Base-by-base conservation (phyloP, 2,888 invertebrate species). In the Dicyrtoma fusca region DNA sequence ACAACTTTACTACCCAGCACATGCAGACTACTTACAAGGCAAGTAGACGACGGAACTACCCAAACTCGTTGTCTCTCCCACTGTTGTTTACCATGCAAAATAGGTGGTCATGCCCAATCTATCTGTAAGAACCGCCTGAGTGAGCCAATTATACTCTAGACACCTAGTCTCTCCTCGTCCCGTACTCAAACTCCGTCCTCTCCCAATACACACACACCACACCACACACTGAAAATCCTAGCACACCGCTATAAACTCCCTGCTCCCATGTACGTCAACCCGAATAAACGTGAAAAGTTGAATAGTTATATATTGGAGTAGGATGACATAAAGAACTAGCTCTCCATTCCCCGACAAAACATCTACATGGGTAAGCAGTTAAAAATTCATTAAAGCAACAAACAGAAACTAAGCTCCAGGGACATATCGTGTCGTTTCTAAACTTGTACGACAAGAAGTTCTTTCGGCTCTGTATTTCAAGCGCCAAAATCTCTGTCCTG, bases 331-430 rank as follows among this genome's bases (percentile, higher is more conserved):
- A 25, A 65, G 65, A 65, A 65, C 51, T 51, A 51, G 17, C 34
- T 51, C 51, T 21, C 65, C 17, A n/a, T 26, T 17, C 47, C 49
- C 19, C 44, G 4, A 59, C 8, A 23, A 59, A 19, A 26, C 17
- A 26, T 21, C 47, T 63, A 63, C 64, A 64, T 64, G 47, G 49
- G 65, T 66, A 71, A 74, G 74, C 76, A 75, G 78, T 80, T 80
- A 80, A 79, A 80, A 79, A 75, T 80, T 79, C 80, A 79, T 78
- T 79, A 80, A 80, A 78, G 74, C 75, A 78, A 80, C 77, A 77
- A 79, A 78, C 76, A 77, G 44, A 49, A 45, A 68, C 62, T 62
- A 2, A 55, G 55, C 26, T 34, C 59, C 13, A 14, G 59, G 59
- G 59, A 59, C 34, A 42, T n/a, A n/a, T 17, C 49, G 49, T 8